Base-by-base conservation (phyloP, 1,140 invertebrate genomes). In the Drosophila murphyi region DNA sequence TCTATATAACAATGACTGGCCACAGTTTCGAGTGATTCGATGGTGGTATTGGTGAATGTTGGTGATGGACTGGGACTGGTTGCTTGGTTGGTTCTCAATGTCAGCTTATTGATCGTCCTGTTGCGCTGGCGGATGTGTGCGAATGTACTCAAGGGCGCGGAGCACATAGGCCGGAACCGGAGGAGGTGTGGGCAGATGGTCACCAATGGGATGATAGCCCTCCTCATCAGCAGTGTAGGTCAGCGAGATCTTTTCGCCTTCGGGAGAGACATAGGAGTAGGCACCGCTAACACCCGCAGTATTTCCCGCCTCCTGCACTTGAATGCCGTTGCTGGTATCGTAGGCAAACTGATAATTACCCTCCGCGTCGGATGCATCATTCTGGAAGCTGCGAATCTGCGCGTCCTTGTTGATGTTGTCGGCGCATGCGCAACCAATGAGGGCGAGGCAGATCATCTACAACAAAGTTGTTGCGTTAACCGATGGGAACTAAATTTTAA, bases 191-290 rank as follows among this genome's bases (percentile, higher is more conserved):
- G 94, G 94, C 50, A 94, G 72, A 85, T 94, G 94, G 35, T 93
- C 93, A 39, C 94, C 94, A 28, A 91, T 80, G 10, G 94, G 93
- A 73, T 92, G 92, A 75, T 92, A 94, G 10, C 93, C 95, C 77
- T 95, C 95, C 83, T 95, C 95, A 79, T 95, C 95, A 39, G 95
- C 95, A 1, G 93, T 94, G 78, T 95, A 95, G 55, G 92, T 93
- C n/a, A 95, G 80, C 5, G 92, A 82, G 76, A 94, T 93, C 7
- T 87, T 93, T 74, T 92, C 91, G 29, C 94, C 94, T 77, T 94
- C 93, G 59, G 91, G 91, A 39, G 91, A 91, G 2, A 91, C 76
- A 56, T 90, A 92, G 69, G 76, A 57, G 10, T 89, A 3, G 28
- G 90, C 82, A 12, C 91, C 91, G 34, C 82, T 78, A 0, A 89